phyloP scores from a whole-genome alignment of 2,888 invertebrate species.

The Microchrysa polita region DNA sequence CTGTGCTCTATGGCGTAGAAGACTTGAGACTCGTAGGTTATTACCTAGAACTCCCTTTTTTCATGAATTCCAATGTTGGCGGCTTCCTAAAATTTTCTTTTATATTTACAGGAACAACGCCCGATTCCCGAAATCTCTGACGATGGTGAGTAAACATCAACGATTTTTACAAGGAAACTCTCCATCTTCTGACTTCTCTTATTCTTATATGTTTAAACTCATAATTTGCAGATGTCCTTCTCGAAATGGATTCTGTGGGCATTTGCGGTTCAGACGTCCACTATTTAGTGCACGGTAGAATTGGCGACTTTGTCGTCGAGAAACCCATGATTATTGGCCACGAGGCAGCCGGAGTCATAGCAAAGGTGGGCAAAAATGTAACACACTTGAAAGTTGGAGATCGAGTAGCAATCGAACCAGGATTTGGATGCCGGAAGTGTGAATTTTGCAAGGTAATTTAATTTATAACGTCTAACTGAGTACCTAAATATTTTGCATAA shows the following conservation, averaged over 20 bases:
- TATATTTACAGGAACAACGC: conserved; percentile 77
- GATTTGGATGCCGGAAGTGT: conserved; percentile 87
- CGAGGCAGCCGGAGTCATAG: conserved; percentile 86
- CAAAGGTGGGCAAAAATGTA: conserved; percentile 77
- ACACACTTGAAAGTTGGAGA: conserved; percentile 80
- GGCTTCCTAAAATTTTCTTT: too few relatives aligned
- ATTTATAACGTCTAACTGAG: background rate
- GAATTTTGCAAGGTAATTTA: conserved; percentile 76
- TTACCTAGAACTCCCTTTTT: too few relatives aligned
- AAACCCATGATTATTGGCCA: conserved; percentile 96
- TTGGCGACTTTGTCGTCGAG: conserved; percentile 86
- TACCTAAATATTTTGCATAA: too few relatives aligned
- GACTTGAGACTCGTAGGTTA: conserved; percentile 77
- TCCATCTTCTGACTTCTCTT: background rate
- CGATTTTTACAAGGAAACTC: background rate
- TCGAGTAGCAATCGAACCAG: conserved; percentile 94
- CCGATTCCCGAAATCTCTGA: conserved; percentile 81
- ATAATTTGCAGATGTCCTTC: conserved; percentile 76
- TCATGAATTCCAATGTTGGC: too few relatives aligned
- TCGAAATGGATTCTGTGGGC: conserved; percentile 92
- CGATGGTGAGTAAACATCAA: conserved; percentile 70
- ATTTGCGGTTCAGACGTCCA: conserved; percentile 98
- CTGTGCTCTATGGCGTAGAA: conserved; percentile 76
- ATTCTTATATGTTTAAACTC: too few relatives aligned
- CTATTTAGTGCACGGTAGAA: conserved; percentile 84